phyloP scores from a whole-genome alignment of 2,797 vertebrate species.

The Phalanger gymnotis region DNA sequence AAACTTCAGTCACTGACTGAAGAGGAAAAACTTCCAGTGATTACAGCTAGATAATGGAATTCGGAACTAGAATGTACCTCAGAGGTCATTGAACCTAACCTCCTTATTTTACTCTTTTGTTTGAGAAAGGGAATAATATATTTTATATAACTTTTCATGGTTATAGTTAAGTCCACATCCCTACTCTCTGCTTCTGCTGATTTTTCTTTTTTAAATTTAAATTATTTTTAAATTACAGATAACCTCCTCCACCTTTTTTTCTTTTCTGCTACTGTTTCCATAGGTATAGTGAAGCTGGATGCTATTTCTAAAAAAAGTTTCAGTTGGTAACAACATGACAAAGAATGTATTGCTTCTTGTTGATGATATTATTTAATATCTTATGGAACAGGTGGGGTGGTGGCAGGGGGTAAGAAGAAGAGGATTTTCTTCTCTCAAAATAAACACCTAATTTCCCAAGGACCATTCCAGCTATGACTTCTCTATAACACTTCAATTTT shows the following conservation, averaged over 20 bases:
- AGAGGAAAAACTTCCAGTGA: background rate
- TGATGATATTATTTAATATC: background rate
- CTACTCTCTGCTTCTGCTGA: background rate
- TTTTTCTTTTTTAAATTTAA: background rate
- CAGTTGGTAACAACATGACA: background rate
- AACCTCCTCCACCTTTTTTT: background rate
- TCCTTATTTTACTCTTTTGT: background rate
- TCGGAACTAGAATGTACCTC: background rate
- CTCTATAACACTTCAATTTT: background rate
- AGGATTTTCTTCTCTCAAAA: background rate
- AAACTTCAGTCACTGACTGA: background rate
- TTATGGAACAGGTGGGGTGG: background rate
- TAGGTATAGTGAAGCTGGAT: background rate
- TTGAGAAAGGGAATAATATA: background rate
- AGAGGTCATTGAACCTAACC: background rate
- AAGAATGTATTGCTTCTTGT: background rate
- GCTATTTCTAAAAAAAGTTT: background rate
- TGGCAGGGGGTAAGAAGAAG: background rate
- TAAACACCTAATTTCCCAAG: background rate
- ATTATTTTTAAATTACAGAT: background rate
- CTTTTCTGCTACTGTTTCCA: background rate
- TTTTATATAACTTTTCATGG: background rate
- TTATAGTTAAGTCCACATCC: background rate
- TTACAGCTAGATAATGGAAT: background rate
- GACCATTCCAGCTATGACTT: background rate